Base-by-base conservation (phyloP, 2,113 vertebrate genomes). In the Poeciliopsis retropinna region DNA sequence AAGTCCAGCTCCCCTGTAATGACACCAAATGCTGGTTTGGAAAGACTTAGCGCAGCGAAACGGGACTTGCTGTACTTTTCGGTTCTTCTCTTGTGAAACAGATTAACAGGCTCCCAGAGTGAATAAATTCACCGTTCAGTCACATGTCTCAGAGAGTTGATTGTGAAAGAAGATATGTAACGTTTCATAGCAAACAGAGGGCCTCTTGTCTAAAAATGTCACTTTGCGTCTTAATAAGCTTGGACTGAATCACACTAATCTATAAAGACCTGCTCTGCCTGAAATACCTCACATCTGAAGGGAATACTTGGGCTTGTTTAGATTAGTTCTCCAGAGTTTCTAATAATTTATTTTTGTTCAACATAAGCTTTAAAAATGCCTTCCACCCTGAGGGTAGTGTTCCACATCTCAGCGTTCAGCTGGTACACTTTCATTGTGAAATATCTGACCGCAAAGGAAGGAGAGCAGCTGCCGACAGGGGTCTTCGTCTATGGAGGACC, bases 401-500 rank as follows among this genome's bases (percentile, higher is more conserved):
- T 80, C 75, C 93, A 95, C 78, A 54, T 92, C 44, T 30, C 78
- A 31, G 88, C 77, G 2, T 94, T 94, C 71, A 30, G 84, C 72
- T 95, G 94, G 94, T 95, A 94, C 37, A 87, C 79, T 6, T 90
- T 92, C 67, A 39, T 94, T 29, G 76, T 94, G 1, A 86, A 85
- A 70, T 83, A 72, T 47, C 78, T 95, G 0, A 84, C 77, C 13
- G 83, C 81, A 0, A 94, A 92, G 73, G 87, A 87, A 30, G 89
- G 86, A 78, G 85, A 92, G 37, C 67, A 92, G 25, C 60, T 93
- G n/a, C 93, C 94, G 3, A 13, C 85, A 60, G 94, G 93, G 30
- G 91, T 94, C 29, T 94, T 94, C 85, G 64, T 88, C 27, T 95
- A 94, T 29, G 94, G 93, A 29, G 94, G 94, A 71, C 94, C 93